Evolutionary conservation across 2,797 vertebrate species (phyloP), one percentile per base, ranked within the genome.

Genomic region (Phrynocephalus guinanensis): DNA sequence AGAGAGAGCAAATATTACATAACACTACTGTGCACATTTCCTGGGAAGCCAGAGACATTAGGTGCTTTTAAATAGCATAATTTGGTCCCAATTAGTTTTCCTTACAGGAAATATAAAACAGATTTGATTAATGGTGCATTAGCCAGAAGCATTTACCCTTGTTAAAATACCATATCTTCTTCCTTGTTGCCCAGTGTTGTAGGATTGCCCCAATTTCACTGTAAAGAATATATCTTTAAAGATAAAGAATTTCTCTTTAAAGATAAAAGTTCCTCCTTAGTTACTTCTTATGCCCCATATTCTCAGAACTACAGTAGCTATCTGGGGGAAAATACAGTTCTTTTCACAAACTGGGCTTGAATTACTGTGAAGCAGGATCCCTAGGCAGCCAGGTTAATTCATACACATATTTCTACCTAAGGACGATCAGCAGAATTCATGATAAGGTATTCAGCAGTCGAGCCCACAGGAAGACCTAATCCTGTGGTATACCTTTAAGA

Each of bases 61-160:
- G 38, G 38, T 33, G 20, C 18, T 26, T 68, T 67, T 11, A 79
- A 56, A 71, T 67, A 68, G 5, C 44, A 79, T 26, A 70, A n/a
- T 68, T 15, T 50, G 44, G 16, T 28, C 67, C 16, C 60, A 79
- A 26, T 56, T 79, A 85, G 44, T 7, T 79, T 79, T 67, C n/a
- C 48, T 79, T 26, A 52, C 38, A 70, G 66, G 52, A 20, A 78
- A 52, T 48, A 52, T 52, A 79, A 68, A 85, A 70, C 63, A 52
- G n/a, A 85, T 70, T 79, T 28, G 48, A 85, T 85, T 52, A 85
- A 85, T 60, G 56, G 76, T 86, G 48, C 18, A 86, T 79, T 70
- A 66, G 71, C 48, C 11, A 70, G 66, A 79, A 67, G 38, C 60
- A 85, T 77, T 66, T 60, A 60, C n/a, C 50, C 33, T 66, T 48